Base-by-base conservation (phyloP, 2,797 vertebrate genomes). In the Hapalemur alaotrensis region DNA sequence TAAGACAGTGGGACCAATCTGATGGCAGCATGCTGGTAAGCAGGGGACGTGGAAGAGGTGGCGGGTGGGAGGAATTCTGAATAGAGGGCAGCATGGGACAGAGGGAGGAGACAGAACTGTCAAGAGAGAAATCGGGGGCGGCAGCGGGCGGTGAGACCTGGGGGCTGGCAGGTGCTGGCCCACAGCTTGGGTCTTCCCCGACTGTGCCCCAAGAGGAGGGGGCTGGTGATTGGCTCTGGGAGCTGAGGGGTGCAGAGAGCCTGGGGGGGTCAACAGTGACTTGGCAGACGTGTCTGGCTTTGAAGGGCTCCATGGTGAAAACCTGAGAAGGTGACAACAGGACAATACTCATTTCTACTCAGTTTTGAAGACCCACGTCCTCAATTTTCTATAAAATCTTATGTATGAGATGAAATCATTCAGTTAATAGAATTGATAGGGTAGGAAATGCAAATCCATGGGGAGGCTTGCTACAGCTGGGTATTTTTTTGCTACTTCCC, bases 261-360 rank as follows among this genome's bases (percentile, higher is more conserved):
- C 79, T 0, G 10, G 11, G 8, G 43, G 28, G 30, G 4, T 13
- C 48, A 7, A 11, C 54, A 17, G 14, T 2, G 12, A 52, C 41
- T 17, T 35, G 18, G 1, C 1, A 3, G 25, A 2, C 0, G 3
- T 13, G 7, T 10, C 2, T 4, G 87, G 57, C 20, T 78, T 28
- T 0, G 5, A 52, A 14, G 61, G 86, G 23, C 43, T 65, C 30
- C 4, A 2, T 0, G 0, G 18, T 18, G 38, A 13, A 14, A 17
- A 17, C 10, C 35, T 0, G 0, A 30, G 6, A 38, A 25, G 4
- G 25, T 10, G 63, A n/a, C 0, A 65, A 38, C 7, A 18, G 28
- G 22, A 7, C 73, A n/a, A 8, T 0, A 1, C 0, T 4, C 15
- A 20, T 20, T 38, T 70, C 73, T 50, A 2, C 1, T 30, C 35